Evolutionary conservation across 2,113 vertebrate genomes (phyloP), one percentile per base, ranked within the genome.

Genomic region (Leptosomus discolor): DNA sequence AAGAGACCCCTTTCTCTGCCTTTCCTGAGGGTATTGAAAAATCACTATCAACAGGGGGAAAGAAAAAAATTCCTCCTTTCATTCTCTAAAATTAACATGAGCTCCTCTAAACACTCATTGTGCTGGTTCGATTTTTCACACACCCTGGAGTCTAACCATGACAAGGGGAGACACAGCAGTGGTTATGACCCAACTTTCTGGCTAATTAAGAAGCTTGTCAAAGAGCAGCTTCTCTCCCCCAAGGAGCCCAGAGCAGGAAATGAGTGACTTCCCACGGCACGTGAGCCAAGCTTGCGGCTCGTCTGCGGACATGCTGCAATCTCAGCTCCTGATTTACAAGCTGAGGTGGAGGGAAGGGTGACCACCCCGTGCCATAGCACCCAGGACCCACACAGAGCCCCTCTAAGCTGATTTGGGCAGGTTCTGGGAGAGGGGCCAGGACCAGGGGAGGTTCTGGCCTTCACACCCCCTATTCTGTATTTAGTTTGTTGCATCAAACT

Each of bases 151-250:
- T 80, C 90, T 51, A 60, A 46, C 76, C 56, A n/a, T 41, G 75
- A 86, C 93, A 86, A 86, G 93, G 58, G 84, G 57, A 92, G 93
- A 68, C 92, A 34, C 83, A 86, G 92, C 73, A 58, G 51, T 65
- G 83, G 83, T 83, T 91, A 83, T 60, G 86, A 82, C 93, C 95
- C 92, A 95, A 68, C 93, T 92, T 91, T 89, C 45, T 89, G 84
- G 56, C 82, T 96, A 88, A 81, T 88, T 90, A 90, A 82, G 76
- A 36, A 73, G 65, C 83, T 83, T 51, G 86, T 95, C 92, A 94
- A 82, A 88, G 78, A 90, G 79, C 36, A 6, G 83, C 41, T 83
- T 76, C 93, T 79, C 85, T 92, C 61, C 63, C 45, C 2, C 0
- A 81, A 73, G 78, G 78, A 83, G 73, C 83, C 86, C 60, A 45